Conservation (phyloP, 2,113 vertebrate genomes). For the Osmerus eperlanus region DNA sequence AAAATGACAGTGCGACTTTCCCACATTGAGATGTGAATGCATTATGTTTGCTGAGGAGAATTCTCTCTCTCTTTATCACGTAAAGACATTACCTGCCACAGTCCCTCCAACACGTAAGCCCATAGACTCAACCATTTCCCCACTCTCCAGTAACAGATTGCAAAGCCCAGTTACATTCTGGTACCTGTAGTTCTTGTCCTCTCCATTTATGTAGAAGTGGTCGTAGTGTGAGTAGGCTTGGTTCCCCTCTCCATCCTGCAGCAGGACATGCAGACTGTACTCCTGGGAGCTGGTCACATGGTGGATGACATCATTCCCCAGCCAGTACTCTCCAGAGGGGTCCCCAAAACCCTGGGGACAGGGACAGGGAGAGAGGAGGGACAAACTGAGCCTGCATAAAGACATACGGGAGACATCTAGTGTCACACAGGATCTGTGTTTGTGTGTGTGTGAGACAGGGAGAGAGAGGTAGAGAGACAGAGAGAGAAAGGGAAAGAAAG, state of each 20-base stretch:
- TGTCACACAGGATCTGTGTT: too few species aligned
- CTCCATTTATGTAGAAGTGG: slow-evolving; percentile 69
- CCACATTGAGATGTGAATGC: too few species aligned
- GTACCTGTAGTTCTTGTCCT: slow-evolving; percentile 78
- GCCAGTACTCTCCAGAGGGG: slow-evolving; percentile 76
- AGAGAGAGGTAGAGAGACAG: slow-evolving; percentile 14
- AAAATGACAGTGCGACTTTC: too few species aligned
- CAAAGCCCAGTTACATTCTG: neutral
- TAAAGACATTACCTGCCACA: too few species aligned
- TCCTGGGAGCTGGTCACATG: slow-evolving; percentile 69
- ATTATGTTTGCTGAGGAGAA: too few species aligned
- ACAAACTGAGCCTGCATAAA: neutral
- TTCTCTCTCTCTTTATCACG: too few species aligned
- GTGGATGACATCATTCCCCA: slow-evolving; percentile 81
- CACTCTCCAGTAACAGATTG: neutral
- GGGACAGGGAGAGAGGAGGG: neutral
- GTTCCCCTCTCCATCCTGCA: slow-evolving; percentile 73
- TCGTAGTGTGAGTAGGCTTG: slow-evolving; percentile 76
- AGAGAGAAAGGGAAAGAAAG: slow-evolving; percentile 30
- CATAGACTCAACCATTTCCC: too few species aligned
- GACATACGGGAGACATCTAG: too few species aligned
- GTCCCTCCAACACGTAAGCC: too few species aligned
- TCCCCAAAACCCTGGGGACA: slow-evolving; percentile 77
- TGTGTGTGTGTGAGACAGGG: neutral
- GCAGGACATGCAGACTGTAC: slow-evolving; percentile 71